Base-by-base conservation (phyloP, 2,888 invertebrate genomes). In the Lithophane socia region DNA sequence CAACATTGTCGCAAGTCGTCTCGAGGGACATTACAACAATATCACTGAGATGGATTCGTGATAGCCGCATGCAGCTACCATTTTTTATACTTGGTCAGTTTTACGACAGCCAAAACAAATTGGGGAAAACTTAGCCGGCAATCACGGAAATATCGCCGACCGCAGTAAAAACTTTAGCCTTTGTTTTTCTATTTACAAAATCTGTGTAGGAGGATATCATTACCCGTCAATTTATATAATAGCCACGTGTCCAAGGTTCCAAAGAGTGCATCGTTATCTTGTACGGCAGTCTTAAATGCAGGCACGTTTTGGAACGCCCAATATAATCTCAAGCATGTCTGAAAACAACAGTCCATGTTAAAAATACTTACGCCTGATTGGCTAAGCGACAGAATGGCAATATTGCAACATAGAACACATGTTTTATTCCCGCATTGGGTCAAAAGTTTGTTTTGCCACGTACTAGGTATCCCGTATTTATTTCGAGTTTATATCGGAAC, bases 221-320 rank as follows among this genome's bases (percentile, higher is more conserved):
- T 91, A 95, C 96, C 96, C 87, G 97, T 98, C 72, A 99, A 95
- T 96, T 98, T 98, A 96, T 99, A 98, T 73, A 99, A 92, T 69
- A 99, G 97, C 99, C 99, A 99, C 0, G 99, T 98, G 92, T 99
- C 99, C 73, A 99, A 96, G 1, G 99, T 98, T 10, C 99, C 98
- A 94, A 99, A 98, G 93, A 98, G 97, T 0, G 98, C 98, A 85
- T 98, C 97, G 60, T 98, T 97, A 69, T 95, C 94, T 82, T 95
- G 93, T 9, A 98, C 94, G 1, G 98, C 98, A 84, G 97, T 94
- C 90, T 97, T 97, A 80, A 99, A 96, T 67, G 97, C 97, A 18
- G 97, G 95, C 79, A 98, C 97, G 90, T 99, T 98, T 87, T 98
- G 97, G 56, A 99, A 93, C 44, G 98, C 98, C 98, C 99, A 99